These are phyloP conservation scores for Conchocele bisecta DNA, from an alignment of 2,888 invertebrate genomes.

Conservation along the genomic window DNA sequence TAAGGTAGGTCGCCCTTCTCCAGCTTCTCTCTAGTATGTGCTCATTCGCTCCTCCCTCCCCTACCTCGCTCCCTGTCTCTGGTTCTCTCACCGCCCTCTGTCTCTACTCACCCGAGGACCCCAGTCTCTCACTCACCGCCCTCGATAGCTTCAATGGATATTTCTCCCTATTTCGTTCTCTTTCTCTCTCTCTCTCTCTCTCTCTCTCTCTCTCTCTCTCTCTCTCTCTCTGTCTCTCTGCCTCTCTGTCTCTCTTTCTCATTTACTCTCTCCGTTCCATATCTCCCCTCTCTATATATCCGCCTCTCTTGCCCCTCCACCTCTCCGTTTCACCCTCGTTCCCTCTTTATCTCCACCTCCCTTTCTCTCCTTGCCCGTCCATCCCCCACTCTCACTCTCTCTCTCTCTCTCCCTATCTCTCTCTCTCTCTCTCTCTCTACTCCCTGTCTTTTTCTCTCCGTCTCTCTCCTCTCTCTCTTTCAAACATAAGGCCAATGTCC, in stretches of 20 bases:
- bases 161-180: too few relatives aligned
- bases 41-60: too few relatives aligned
- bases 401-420: too few relatives aligned
- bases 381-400: background rate
- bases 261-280: background rate
- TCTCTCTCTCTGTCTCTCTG: constrained; percentile 14
- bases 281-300: constrained; percentile 1
- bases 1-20: constrained; percentile 92
- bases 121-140: constrained; percentile 86
- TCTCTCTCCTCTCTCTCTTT: background rate
- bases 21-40: too few relatives aligned
- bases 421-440: too few relatives aligned
- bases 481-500: too few relatives aligned
- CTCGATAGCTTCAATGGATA: constrained; percentile 96
- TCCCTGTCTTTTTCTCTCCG: too few relatives aligned
- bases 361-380: background rate
- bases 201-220: constrained; percentile 18
- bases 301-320: too few relatives aligned
- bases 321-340: constrained; percentile 3
- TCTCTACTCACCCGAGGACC: constrained; percentile 92
- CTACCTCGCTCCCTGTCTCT: too few relatives aligned
- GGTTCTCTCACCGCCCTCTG: constrained; percentile 97
- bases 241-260: background rate
- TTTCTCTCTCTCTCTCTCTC: constrained; percentile 19
- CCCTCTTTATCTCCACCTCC: background rate